A percentile compares a stretch with the other conserved stretches of the same genome.
Evolutionary conservation across 2,797 vertebrate species (phyloP).

Genomic region (Ctenochaetus hawaiiensis): DNA sequence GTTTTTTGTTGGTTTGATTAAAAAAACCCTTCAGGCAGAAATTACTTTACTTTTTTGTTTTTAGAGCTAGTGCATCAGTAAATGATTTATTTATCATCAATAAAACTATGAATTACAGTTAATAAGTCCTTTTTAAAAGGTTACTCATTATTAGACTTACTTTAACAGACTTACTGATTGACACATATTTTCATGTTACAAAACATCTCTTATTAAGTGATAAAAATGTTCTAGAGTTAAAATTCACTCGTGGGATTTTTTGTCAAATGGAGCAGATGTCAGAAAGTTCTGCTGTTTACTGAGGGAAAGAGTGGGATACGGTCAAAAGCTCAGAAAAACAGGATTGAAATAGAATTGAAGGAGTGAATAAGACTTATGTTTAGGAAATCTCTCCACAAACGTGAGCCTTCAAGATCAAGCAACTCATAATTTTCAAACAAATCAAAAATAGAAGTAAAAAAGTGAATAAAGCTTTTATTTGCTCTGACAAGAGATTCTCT

Average conservation of each 20-base stretch:
- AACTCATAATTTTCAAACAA: neutral
- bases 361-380: neutral
- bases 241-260: neutral
- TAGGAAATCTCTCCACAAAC: slow-evolving; percentile 3
- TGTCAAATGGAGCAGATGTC: neutral
- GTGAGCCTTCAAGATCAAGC: neutral
- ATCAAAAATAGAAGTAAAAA: neutral
- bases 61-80: neutral
- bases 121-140: neutral
- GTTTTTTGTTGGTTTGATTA: no score
- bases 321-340: neutral
- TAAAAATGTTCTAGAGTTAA: neutral
- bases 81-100: neutral
- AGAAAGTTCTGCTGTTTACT: neutral
- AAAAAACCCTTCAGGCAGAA: no score
- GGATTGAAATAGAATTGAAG: no score
- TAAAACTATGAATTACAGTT: neutral
- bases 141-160: neutral
- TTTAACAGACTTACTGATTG: neutral
- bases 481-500: neutral
- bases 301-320: neutral
- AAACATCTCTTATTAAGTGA: slow-evolving; percentile 1
- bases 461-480: neutral
- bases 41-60: no score
- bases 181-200: neutral